Conservation (phyloP, 2,888 invertebrate species). For the Oligia fasciuncula region DNA sequence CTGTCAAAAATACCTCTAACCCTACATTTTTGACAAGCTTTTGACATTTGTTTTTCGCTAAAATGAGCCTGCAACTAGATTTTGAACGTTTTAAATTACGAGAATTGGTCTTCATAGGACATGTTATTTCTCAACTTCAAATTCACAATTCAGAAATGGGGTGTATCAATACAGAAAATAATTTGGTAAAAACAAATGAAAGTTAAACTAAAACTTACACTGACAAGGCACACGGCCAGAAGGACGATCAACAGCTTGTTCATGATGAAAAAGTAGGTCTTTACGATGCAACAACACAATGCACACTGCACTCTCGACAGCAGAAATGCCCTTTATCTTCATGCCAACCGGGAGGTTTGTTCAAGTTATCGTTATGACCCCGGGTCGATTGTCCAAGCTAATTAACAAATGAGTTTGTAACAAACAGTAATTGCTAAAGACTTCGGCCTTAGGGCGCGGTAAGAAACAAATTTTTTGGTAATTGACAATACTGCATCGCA, state of each 20-base stretch:
- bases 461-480: background rate
- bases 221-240: conserved; percentile 80
- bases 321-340: conserved; percentile 69
- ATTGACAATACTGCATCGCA: background rate
- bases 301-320: conserved; percentile 66
- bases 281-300: conserved; percentile 61
- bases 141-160: background rate
- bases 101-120: no score
- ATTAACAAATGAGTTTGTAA: conserved; percentile 32
- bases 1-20: no score
- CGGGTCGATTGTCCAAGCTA: conserved; percentile 22
- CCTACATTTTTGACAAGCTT: no score
- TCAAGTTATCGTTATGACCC: conserved; percentile 38
- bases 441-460: conserved; percentile 7
- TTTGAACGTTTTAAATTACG: no score
- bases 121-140: background rate
- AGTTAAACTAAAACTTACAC: conserved; percentile 40
- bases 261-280: conserved; percentile 74
- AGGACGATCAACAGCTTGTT: conserved; percentile 79
- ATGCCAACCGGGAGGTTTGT: conserved; percentile 39
- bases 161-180: background rate
- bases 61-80: no score
- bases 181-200: no score
- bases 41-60: no score
- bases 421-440: conserved; percentile 29